These are phyloP conservation scores for Drosophila dives DNA, from an alignment of 2,888 invertebrate species.

Conservation along the genomic window DNA sequence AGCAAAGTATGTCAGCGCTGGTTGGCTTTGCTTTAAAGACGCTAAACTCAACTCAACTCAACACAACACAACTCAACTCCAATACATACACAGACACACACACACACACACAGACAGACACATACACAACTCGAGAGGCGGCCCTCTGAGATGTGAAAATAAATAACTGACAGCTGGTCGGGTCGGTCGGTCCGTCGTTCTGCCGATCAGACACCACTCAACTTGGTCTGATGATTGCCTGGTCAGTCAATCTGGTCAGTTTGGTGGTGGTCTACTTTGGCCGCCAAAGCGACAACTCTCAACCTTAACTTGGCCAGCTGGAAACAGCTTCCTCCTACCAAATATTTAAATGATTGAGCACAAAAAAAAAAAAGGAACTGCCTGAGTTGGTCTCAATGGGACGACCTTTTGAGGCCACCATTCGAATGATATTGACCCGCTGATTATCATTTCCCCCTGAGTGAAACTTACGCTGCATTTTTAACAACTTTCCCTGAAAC, in stretches of 20 bases:
- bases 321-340: constrained; percentile 9
- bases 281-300: constrained; percentile 8
- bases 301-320: constrained; percentile 1
- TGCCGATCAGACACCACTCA: neutral
- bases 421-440: constrained; percentile 18
- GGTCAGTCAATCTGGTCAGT: constrained; percentile 39
- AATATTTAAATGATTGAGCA: constrained; percentile 15
- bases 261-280: constrained; percentile 39
- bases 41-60: constrained; percentile 8
- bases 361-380: neutral
- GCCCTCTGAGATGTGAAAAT: constrained; percentile 33
- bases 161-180: constrained; percentile 69
- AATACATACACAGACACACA: neutral
- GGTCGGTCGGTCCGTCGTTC: neutral
- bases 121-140: constrained; percentile 26
- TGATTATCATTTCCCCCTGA: constrained; percentile 27
- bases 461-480: constrained; percentile 29
- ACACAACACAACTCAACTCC: constrained; percentile 3
- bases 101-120: neutral
- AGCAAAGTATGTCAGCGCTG: constrained; percentile 77
- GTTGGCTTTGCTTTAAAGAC: constrained; percentile 57
- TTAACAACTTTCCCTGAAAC: constrained; percentile 28
- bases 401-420: constrained; percentile 26
- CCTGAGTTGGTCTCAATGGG: constrained; percentile 17
- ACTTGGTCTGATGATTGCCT: constrained; percentile 14